Base-by-base conservation (phyloP, 2,888 invertebrate genomes). In the Clusia tigrina region DNA sequence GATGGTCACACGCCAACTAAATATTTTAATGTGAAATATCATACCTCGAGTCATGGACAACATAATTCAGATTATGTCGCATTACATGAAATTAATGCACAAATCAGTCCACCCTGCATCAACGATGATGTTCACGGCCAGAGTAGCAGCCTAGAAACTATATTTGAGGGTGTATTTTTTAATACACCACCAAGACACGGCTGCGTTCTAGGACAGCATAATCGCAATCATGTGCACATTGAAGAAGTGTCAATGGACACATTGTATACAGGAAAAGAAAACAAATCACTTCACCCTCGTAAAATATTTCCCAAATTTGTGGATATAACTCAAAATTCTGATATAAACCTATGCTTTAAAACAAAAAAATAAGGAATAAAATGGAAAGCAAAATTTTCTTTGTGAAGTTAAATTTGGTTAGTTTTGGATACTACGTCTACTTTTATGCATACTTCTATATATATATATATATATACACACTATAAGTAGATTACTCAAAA, bases 91-190 rank as follows among this genome's bases (percentile, higher is more conserved):
- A 81, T 83, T 32, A 80, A 83, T 65, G 79, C 81, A 1, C 80
- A 81, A 62, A 83, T 83, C 6, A 79, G 77, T 66, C 80, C 80
- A 20, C 82, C 80, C 5, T n/a, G n/a, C n/a, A n/a, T n/a, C n/a
- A 75, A 67, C 58, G 76, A 78, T 25, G 69, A 64, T 26, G 67
- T 68, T 15, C 64, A 62, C 15, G 53, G 62, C 5, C 56, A 57
- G 2, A 70, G 69, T 25, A 74, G 70, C 56, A 81, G 77, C 25
- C 68, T 83, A 54, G 83, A 83, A 63, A 83, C 83, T 6, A 83
- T 83, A 58, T 83, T 78, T 52, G 83, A 83, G 67, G 83, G 80
- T 5, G 78, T 83, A 18, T 81, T 83, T 52, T 67, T 83, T 0
- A 74, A 81, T 48, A 83, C 83, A 2, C 82, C 83, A 9, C 81